phyloP scores from a whole-genome alignment of 2,113 vertebrate genomes.

The Apteryx mantelli region DNA sequence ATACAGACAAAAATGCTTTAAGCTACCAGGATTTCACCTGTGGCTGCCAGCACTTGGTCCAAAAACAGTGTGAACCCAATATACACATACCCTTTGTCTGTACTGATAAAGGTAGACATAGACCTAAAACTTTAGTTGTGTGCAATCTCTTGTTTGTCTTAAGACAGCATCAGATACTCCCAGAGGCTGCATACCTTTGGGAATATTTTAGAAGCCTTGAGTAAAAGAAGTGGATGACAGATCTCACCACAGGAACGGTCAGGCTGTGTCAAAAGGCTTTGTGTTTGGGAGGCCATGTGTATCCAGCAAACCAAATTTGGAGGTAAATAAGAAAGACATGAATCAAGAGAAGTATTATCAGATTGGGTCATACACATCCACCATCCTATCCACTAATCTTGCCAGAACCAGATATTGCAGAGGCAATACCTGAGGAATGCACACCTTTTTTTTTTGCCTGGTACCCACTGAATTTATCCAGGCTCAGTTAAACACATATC shows the following conservation, averaged over 20 bases:
- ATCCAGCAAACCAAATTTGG: not conserved
- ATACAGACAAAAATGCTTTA: not conserved
- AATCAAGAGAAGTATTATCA: not conserved
- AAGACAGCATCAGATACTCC: not conserved
- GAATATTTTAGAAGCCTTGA: not conserved
- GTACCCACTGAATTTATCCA: not conserved
- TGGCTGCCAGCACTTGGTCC: not conserved
- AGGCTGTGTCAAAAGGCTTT: not conserved
- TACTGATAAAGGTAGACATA: not conserved
- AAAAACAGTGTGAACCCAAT: not conserved
- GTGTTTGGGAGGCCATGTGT: not conserved
- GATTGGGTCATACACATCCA: not conserved
- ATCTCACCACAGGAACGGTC: not conserved
- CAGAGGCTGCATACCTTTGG: not conserved
- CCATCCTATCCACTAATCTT: not conserved
- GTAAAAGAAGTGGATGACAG: not conserved
- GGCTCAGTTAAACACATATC: not conserved
- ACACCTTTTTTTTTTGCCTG: not conserved
- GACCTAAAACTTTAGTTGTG: not conserved
- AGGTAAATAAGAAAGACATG: not conserved
- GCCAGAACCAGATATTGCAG: not conserved
- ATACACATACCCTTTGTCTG: fast-evolving
- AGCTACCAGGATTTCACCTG: not conserved
- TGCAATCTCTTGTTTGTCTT: not conserved
- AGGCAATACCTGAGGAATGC: not conserved